Evolutionary conservation across 1,140 invertebrate genomes (phyloP), one percentile per base, ranked within the genome.

Genomic region (Leptopilina clavipes): DNA sequence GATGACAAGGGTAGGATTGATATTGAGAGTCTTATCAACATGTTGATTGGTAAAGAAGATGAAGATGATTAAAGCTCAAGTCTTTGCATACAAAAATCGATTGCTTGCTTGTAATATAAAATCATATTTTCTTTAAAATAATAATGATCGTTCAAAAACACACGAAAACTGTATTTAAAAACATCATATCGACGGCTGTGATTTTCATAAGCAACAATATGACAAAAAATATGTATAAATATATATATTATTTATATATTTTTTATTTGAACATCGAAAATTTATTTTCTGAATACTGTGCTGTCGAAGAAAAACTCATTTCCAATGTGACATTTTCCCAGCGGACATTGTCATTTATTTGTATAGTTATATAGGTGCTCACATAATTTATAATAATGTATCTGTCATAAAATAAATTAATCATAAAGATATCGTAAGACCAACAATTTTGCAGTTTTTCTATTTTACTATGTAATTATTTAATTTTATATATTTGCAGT

Each of bases 1-100:
- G 96, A 98, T 89, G 96, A 96, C 88, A 95, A 96, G 84, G 96
- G 97, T 87, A 95, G 95, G 91, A 97, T 99, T 86, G 97, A 99
- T 92, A 98, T 97, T 88, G 92, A 91, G 78, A 94, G 94, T 87
- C 95, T 98, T 83, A 96, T 98, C 90, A 92, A 93, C 86, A 95
- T 96, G 93, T 93, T 98, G 82, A 97, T 96, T 81, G 95, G 95
- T 87, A 93, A 94, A 85, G 94, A 93, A 78, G 94, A 95, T 78
- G 95, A 95, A 59, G 95, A 94, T 52, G 94, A 95, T 82, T 76
- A 76, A 71, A 12, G 59, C 31, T 70, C 10, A 48, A 40, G 25
- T 1, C n/a, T 45, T 45, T 25, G 12, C 17, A 31, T 31, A 31
- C 25, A 48, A 75, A 52, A 75, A 71, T 52, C 44, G 18, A 52